Evolutionary conservation across 2,113 vertebrate genomes (phyloP), one percentile per base, ranked within the genome.

Genomic region (Cervus canadensis): DNA sequence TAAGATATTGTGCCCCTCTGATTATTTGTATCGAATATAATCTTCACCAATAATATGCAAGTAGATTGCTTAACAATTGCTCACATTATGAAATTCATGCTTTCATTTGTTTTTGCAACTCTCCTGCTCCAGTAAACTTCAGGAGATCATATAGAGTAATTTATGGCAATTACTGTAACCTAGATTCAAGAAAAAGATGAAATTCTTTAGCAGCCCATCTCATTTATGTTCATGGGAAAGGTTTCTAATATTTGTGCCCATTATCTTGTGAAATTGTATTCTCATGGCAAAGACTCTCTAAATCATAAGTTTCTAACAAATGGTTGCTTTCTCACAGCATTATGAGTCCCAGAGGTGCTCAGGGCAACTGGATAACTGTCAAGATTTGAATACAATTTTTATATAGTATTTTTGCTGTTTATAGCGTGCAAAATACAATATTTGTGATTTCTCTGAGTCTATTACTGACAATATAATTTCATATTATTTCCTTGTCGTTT

Each of bases 381-480:
- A 82, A 59, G 2, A 76, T 52, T 12, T 74, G n/a, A 89, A 96
- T 21, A 57, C 10, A 43, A 71, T 50, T 94, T 87, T 71, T 7
- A 21, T 45, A 48, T 0, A 30, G 19, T 8, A 26, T 8, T 62
- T 86, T 92, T 85, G 16, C 10, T 81, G 54, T 76, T 45, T 26
- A 36, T 14, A 84, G 5, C 48, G 67, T 19, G 11, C 30, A 81
- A 50, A 94, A 91, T 87, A 94, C 2, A 74, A 7, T 87, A 36
- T 25, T 86, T 81, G n/a, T 67, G 19, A 87, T 89, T 93, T 78
- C 82, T 9, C 30, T 88, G 26, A 86, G 7, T 36, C 48, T 56
- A 54, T 64, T 50, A 87, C 84, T 92, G 33, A 59, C 60, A 16
- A 40, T 48, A 76, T 60, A 45, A 87, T 97, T 94, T 92, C n/a